phyloP scores from a whole-genome alignment of 2,888 invertebrate species.

The Acholoe squamosa region DNA sequence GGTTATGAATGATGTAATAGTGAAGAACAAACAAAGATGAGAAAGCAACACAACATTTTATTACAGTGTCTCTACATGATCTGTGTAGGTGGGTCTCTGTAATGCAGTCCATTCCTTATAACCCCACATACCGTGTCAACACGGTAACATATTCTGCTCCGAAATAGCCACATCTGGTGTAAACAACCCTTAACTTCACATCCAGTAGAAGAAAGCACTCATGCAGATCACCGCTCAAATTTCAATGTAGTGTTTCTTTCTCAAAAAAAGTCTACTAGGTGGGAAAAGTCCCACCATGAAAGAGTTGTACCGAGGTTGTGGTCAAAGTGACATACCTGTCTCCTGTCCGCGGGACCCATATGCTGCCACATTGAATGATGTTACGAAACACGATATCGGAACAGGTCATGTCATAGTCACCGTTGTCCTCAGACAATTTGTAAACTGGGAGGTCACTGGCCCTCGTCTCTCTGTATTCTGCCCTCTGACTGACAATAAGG shows the following conservation, averaged over 20 bases:
- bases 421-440: background rate
- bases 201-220: background rate
- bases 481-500: slow-evolving; percentile 4
- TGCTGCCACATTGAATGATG: slow-evolving; percentile 39
- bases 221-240: background rate
- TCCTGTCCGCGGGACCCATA: slow-evolving; percentile 41
- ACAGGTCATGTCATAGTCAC: background rate
- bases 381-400: background rate
- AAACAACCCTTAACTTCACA: background rate
- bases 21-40: slow-evolving; percentile 30
- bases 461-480: slow-evolving; percentile 25
- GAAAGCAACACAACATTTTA: slow-evolving; percentile 63
- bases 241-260: slow-evolving; percentile 59
- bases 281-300: slow-evolving; percentile 50
- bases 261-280: slow-evolving; percentile 44
- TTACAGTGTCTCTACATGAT: slow-evolving; percentile 23
- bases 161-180: background rate
- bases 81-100: background rate
- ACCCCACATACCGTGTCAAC: background rate
- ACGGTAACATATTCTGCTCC: background rate
- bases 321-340: background rate
- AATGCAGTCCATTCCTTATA: background rate
- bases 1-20: too few species aligned
- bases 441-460: slow-evolving; percentile 52
- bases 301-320: slow-evolving; percentile 11